A percentile compares a stretch with the other conserved stretches of the same genome.
Evolutionary conservation across 1,140 invertebrate species (phyloP).

Genomic region (Cydia amplana): DNA sequence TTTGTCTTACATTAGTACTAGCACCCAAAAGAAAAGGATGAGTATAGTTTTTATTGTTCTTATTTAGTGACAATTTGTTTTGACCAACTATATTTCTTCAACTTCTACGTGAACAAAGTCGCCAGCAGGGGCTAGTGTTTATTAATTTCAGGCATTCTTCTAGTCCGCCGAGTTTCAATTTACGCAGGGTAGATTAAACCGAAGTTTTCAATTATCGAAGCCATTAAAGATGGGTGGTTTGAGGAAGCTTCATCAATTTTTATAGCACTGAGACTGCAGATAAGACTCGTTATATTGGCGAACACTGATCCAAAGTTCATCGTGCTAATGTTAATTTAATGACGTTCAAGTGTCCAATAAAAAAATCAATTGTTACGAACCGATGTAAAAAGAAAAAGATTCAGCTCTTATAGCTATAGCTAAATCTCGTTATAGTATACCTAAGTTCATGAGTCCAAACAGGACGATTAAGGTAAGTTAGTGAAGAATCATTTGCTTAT

Average conservation of each 20-base stretch:
- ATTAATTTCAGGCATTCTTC: slow-evolving; percentile 45
- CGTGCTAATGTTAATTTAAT: slow-evolving; percentile 33
- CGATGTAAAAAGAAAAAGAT: too few relatives aligned
- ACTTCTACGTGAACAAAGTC: too few relatives aligned
- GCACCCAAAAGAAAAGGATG: too few relatives aligned
- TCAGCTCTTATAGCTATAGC: too few relatives aligned
- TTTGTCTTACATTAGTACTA: too few relatives aligned
- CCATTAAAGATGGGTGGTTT: slow-evolving; percentile 43
- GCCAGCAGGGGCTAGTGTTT: neutral
- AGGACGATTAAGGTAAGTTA: neutral
- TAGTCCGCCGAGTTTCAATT: slow-evolving; percentile 47
- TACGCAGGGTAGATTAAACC: slow-evolving; percentile 52
- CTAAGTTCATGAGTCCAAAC: neutral
- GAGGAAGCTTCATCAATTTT: slow-evolving; percentile 60
- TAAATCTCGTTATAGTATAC: too few relatives aligned
- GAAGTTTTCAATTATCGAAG: slow-evolving; percentile 59
- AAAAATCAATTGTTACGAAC: neutral
- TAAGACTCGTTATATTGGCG: slow-evolving; percentile 50
- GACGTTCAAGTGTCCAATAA: neutral
- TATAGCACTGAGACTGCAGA: slow-evolving; percentile 49
- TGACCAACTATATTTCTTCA: too few relatives aligned
- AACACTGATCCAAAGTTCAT: slow-evolving; percentile 36
- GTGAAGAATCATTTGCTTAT: neutral
- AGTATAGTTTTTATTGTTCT: too few relatives aligned
- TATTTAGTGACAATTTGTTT: too few relatives aligned